Base-by-base conservation (phyloP, 92 coral and sea anemone genomes). In the Desmophyllum pertusum region DNA sequence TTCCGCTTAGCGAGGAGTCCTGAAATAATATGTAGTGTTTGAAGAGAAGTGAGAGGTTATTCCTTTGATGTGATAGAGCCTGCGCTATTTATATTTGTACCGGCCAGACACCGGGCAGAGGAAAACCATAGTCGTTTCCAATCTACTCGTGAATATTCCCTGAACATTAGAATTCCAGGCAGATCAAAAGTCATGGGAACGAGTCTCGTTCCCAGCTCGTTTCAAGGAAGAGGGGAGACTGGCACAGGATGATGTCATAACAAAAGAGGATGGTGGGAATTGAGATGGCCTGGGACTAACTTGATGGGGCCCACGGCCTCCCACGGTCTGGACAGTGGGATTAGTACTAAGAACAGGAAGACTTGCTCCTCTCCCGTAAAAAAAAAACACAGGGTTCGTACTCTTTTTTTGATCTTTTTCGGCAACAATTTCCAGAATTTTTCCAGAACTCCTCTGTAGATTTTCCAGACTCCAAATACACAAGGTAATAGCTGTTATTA, bases 1-100 rank as follows among this genome's bases (percentile, higher is more conserved):
- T 79, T 65, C 84, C 84, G 35, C 40, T 66, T 45, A 10, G 23
- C 61, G 75, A 45, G 35, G 57, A 45, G 64, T 79, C 64, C 39
- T 1, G 62, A 19, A 50, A 79, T 9, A 65, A 42, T 23, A 37
- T 41, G 71, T 63, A 39, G 36, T 17, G 13, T 30, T 35, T 27
- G 71, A 5, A 19, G 50, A 52, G 64, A 52, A 50, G 65, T 38
- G 42, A 75, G 52, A 48, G 78, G 27, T 25, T 31, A 25, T 14
- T 25, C 48, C 48, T 4, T 3, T 25, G 64, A n/a, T 2, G 30
- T 18, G 27, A 48, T 41, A 39, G 59, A 73, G 66, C 33, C 39
- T 6, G 52, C 52, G 70, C 10, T 38, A 40, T 27, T 66, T 14
- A 14, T 21, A 71, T n/a, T 23, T 40, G 37, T 73, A 18, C 25